These are phyloP conservation scores for Lerema accius DNA, from an alignment of 1,140 invertebrate genomes.

Conservation along the genomic window DNA sequence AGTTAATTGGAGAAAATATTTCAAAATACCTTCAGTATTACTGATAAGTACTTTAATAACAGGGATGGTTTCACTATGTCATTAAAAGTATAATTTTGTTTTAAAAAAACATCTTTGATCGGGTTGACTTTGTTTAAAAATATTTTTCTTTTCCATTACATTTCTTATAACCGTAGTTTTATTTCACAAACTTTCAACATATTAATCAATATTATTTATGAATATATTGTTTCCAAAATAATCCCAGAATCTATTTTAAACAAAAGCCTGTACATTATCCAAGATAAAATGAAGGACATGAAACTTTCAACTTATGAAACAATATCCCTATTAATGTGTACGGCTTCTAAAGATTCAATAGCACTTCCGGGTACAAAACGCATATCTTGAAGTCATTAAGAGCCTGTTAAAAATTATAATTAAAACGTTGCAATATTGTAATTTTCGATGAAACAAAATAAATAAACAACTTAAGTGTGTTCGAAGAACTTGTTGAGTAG, in stretches of 20 bases:
- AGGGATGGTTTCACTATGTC: slow-evolving; percentile 9
- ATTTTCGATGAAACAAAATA: no score
- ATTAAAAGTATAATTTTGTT: no score
- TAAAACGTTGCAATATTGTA: slow-evolving; percentile 26
- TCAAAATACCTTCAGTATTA: slow-evolving; percentile 3
- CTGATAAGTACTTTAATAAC: slow-evolving; percentile 3
- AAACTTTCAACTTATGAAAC: slow-evolving; percentile 36
- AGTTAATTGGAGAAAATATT: not conserved
- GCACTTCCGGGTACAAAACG: slow-evolving; percentile 36
- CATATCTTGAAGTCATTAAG: slow-evolving; percentile 14
- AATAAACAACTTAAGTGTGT: no score
- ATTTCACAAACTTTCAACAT: no score
- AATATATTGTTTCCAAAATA: no score
- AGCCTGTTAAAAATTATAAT: slow-evolving; percentile 6
- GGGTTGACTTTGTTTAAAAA: no score
- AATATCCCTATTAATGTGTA: slow-evolving; percentile 32
- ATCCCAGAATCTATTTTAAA: no score
- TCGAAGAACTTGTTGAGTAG: slow-evolving; percentile 13
- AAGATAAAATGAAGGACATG: slow-evolving; percentile 38
- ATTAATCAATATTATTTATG: no score
- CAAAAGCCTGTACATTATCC: slow-evolving; percentile 19
- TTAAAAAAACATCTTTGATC: no score
- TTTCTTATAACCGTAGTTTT: no score
- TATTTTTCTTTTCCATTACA: no score
- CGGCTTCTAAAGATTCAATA: slow-evolving; percentile 35